phyloP scores from a whole-genome alignment of 1,140 invertebrate species.

The Drosophila erecta region DNA sequence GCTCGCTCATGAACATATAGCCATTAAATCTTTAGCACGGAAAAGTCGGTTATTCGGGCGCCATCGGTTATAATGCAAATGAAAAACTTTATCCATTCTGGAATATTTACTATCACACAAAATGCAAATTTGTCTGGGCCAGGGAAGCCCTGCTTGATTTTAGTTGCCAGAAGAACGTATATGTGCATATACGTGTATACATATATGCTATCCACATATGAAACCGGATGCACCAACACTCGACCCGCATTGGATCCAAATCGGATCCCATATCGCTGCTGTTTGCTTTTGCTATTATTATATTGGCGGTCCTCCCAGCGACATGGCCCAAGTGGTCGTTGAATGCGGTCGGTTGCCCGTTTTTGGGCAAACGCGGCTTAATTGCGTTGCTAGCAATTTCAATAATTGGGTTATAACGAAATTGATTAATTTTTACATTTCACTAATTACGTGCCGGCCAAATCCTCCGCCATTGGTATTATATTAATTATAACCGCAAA shows the following conservation, averaged over 20 bases:
- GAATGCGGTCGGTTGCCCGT: constrained; percentile 34
- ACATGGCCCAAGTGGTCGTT: constrained; percentile 25
- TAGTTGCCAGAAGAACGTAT: background rate
- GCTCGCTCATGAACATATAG: constrained; percentile 21
- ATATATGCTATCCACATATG: too few species aligned
- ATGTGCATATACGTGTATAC: background rate
- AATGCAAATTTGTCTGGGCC: constrained; percentile 46
- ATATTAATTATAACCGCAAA: constrained; percentile 56
- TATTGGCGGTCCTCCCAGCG: constrained; percentile 50
- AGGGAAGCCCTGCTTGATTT: constrained; percentile 4
- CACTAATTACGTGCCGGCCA: constrained; percentile 55
- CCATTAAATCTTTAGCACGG: constrained; percentile 29
- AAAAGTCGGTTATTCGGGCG: constrained; percentile 38
- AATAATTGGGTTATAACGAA: constrained; percentile 65
- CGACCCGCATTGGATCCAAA: constrained; percentile 54
- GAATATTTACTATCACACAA: constrained; percentile 41
- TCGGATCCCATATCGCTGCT: constrained; percentile 53
- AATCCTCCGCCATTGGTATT: constrained; percentile 54
- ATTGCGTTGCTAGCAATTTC: constrained; percentile 57
- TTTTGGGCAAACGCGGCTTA: constrained; percentile 27
- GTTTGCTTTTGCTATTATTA: constrained; percentile 76
- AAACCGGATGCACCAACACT: constrained; percentile 10
- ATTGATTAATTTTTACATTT: constrained; percentile 65
- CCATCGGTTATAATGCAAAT: constrained; percentile 45
- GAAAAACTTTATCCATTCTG: constrained; percentile 48